These are phyloP conservation scores for Bos indicus DNA, from an alignment of 2,113 vertebrate genomes.

Conservation along the genomic window DNA sequence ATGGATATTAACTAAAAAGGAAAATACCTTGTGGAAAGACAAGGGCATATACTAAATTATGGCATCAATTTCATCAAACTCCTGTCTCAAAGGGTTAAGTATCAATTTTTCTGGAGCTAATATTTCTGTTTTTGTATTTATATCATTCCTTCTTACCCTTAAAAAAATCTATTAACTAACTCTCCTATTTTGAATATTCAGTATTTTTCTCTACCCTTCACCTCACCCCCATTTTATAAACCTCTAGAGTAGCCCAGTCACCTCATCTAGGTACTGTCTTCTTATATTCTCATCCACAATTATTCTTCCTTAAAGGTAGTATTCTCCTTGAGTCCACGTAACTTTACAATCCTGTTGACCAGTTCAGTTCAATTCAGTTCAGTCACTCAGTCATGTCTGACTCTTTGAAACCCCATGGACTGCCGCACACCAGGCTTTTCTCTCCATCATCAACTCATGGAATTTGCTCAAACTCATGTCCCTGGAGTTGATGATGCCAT, in stretches of 20 bases:
- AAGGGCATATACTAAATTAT: background rate
- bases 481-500: background rate
- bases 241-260: background rate
- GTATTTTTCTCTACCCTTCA: background rate
- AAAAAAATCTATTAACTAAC: background rate
- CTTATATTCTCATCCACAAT: background rate
- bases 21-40: background rate
- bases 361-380: background rate
- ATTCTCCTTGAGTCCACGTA: background rate
- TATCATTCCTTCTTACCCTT: background rate
- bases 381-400: background rate
- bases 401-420: background rate
- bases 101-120: background rate
- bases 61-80: background rate
- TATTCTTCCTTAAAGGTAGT: background rate
- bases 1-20: background rate
- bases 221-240: background rate
- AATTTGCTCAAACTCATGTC: background rate
- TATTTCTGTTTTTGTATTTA: background rate
- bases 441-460: background rate
- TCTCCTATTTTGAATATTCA: background rate
- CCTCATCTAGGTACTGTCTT: background rate
- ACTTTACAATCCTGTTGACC: background rate
- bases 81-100: background rate
- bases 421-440: background rate